Evolutionary conservation across 2,797 vertebrate genomes (phyloP), one percentile per base, ranked within the genome.

Genomic region (Labroides dimidiatus): DNA sequence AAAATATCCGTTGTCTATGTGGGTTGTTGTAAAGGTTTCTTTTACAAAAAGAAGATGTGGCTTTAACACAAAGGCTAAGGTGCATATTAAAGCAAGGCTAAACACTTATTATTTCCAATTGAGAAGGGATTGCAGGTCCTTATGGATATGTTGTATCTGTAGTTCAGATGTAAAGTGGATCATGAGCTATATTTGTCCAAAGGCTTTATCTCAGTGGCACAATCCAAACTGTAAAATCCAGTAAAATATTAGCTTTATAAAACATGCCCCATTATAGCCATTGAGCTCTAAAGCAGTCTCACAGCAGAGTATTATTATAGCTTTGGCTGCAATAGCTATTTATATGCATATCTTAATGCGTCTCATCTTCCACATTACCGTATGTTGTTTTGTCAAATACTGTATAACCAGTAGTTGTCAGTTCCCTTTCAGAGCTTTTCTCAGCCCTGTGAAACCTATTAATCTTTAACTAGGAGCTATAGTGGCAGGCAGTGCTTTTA

Each of bases 381-480:
- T 41, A 50, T 80, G 42, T 55, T 74, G 55, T 77, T 78, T 78
- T 78, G 69, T 62, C 33, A 61, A 53, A 39, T 42, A n/a, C 57
- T 56, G 41, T 53, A 75, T 77, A 65, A 77, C 53, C 69, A 75
- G 60, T 55, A 61, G 50, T 70, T 76, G 51, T 64, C 60, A 66
- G 43, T 37, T 55, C 59, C 65, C 57, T 64, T 21, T 75, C 59
- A 66, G 50, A 75, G 69, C 43, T 70, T 73, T 78, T 74, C 62
- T 59, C 21, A 79, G 73, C 72, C 64, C 80, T 56, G 77, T 79
- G 84, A 89, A 88, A 77, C 68, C 77, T 78, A 87, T 94, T 93
- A 93, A 94, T 93, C 69, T 92, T 94, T 94, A 93, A 94, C 93
- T 68, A 82, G 80, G 74, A 69, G 64, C 69, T 63, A 65, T 75